Conservation (phyloP, 2,888 invertebrate species). For the Drosophila cracens region DNA sequence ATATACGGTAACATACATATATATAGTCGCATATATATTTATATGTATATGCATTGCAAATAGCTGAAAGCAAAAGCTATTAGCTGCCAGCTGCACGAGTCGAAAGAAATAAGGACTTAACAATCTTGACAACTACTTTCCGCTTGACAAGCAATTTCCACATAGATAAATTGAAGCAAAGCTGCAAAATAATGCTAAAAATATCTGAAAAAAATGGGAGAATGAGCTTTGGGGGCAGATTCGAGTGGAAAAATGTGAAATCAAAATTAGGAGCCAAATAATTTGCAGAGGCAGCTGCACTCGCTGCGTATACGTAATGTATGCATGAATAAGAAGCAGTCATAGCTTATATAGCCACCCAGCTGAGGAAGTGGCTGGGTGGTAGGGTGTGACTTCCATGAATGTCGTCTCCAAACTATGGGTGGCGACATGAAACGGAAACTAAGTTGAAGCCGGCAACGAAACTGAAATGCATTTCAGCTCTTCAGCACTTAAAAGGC, state of each 20-base stretch:
- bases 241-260: slow-evolving; percentile 12
- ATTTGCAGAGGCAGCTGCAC: slow-evolving; percentile 42
- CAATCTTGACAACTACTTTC: slow-evolving; percentile 85
- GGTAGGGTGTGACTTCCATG: neutral
- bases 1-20: slow-evolving; percentile 4
- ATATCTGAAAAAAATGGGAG: slow-evolving; percentile 12
- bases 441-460: slow-evolving; percentile 64
- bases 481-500: slow-evolving; percentile 59
- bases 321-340: slow-evolving; percentile 26
- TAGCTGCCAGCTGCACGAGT: slow-evolving; percentile 49
- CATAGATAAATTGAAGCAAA: slow-evolving; percentile 72
- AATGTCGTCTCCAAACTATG: slow-evolving; percentile 26
- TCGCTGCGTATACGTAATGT: slow-evolving; percentile 45
- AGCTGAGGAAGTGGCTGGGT: neutral
- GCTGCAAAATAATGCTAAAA: slow-evolving; percentile 38
- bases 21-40: neutral
- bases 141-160: slow-evolving; percentile 85
- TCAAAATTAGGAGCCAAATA: slow-evolving; percentile 49
- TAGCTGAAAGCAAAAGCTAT: slow-evolving; percentile 52
- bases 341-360: neutral
- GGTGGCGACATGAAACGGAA: slow-evolving; percentile 73
- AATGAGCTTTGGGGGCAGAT: slow-evolving; percentile 23
- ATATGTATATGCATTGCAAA: slow-evolving; percentile 19
- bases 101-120: slow-evolving; percentile 83
- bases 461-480: slow-evolving; percentile 67